Evolutionary conservation across 1,140 invertebrate genomes (phyloP), one percentile per base, ranked within the genome.

Genomic region (Temnothorax nylanderi): DNA sequence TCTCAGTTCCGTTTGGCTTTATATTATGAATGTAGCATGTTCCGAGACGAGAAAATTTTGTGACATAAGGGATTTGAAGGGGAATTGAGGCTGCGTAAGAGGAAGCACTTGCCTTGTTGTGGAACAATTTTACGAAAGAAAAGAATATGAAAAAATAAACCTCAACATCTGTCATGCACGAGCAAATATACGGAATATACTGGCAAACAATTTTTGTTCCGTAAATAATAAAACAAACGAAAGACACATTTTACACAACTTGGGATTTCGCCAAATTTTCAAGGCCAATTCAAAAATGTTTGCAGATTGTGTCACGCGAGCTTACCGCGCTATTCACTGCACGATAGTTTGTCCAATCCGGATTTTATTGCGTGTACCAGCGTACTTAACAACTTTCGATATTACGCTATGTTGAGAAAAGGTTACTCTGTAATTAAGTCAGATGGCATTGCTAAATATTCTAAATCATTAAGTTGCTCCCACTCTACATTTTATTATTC

Each of bases 291-390:
- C 4, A 58, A 47, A 84, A 84, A 47, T 75, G 11, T 60, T 58
- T 13, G 67, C 41, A 74, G 11, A 60, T 75, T 84, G 54, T 41
- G 58, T 84, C 80, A 75, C 80, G 69, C 80, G 54, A 84, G 18
- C 41, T 74, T 49, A 11, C 80, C n/a, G 32, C 54, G 26, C 41
- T 58, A 84, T 74, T 60, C 37, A 44, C 41, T 60, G 18, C 41
- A 82, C 26, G 67, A 74, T 62, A 75, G 69, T 74, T 84, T 49
- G 80, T 84, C n/a, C 69, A 84, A 84, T 84, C 56, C 67, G 37
- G 49, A 72, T 82, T 84, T 90, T 87, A 85, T 90, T 81, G 51
- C 78, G 32, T 56, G 21, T 34, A 75, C 72, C 77, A 3, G 60
- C 11, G 54, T 62, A 75, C 41, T 84, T 26, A 26, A 26, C 26